Base-by-base conservation (phyloP, 2,888 invertebrate species). In the Drosophila imparisetae region DNA sequence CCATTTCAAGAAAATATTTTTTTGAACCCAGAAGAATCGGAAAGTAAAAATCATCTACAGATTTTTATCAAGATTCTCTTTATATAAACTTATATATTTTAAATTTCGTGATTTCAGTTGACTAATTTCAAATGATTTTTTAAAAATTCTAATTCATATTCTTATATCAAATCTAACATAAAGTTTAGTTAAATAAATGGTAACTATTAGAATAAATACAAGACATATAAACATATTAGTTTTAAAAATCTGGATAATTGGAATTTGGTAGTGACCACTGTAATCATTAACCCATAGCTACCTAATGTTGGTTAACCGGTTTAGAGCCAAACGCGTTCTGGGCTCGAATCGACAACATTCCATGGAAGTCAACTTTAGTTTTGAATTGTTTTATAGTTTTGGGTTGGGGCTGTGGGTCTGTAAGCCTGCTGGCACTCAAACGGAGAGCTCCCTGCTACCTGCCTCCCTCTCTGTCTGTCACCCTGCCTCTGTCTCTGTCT, bases 321-420 rank as follows among this genome's bases (percentile, higher is more conserved):
- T 89, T 81, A 55, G 13, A 42, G 27, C 61, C 50, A 80, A 80
- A 78, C 78, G 78, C 72, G 80, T 78, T 74, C 74, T 77, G 66
- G 63, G 68, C 72, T 72, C 72, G 57, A 38, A 74, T 59, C 64
- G 48, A 32, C 75, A 50, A 66, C 89, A 84, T 84, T 84, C 86
- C 77, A 84, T 65, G 71, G 59, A 66, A 81, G 69, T 66, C 79
- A 84, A 52, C 62, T 53, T 68, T 49, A 60, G 38, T 57, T 57
- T 57, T 57, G 40, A 61, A 66, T 34, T 48, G 65, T 42, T 45
- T 49, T 27, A n/a, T 24, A 24, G 45, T 38, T 65, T 59, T 48
- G 62, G 32, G 38, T 66, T 38, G 64, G 45, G 60, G 36, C 21
- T 66, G 30, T 30, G 52, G 61, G 34, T 68, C 38, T 66, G n/a